Conservation (phyloP, 2,797 vertebrate species). For the Sebastes variabilis region DNA sequence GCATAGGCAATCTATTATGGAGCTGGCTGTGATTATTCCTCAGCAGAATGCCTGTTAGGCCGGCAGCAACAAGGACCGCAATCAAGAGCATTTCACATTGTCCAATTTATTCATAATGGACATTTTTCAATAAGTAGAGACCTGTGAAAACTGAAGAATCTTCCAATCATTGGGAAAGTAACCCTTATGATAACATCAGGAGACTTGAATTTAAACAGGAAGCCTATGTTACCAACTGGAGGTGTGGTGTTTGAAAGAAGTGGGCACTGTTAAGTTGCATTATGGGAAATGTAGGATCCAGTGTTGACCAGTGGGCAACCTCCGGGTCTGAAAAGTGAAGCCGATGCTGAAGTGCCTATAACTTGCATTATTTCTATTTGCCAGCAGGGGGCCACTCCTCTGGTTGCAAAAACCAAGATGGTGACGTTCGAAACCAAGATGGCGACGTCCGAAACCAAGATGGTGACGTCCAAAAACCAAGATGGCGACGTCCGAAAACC, state of each 20-base stretch:
- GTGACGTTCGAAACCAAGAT: too few relatives aligned
- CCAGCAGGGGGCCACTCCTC: not conserved
- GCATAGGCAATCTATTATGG: conserved; percentile 54
- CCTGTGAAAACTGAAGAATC: not conserved
- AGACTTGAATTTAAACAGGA: not conserved
- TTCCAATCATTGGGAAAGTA: not conserved
- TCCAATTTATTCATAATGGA: not conserved
- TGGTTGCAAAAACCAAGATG: too few relatives aligned
- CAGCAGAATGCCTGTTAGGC: conserved; percentile 36
- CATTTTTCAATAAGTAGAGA: not conserved
- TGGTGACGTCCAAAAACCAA: too few relatives aligned
- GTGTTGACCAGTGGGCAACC: not conserved
- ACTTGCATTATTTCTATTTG: not conserved
- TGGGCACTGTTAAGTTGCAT: not conserved
- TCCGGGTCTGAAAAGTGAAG: not conserved
- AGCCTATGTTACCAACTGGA: not conserved
- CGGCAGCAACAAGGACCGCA: conserved; percentile 1
- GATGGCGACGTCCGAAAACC: too few relatives aligned
- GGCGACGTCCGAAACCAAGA: too few relatives aligned
- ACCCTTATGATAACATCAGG: not conserved
- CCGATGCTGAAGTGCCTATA: not conserved
- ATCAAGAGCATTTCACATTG: not conserved
- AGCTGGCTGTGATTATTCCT: conserved; percentile 61
- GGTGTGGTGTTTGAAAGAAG: not conserved
- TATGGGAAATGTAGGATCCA: not conserved